Percentiles rank a stretch among this genome's conserved stretches.
These are phyloP conservation scores for Halcyon chelicuti DNA, from an alignment of 2,797 vertebrate species.

Conservation along the genomic window DNA sequence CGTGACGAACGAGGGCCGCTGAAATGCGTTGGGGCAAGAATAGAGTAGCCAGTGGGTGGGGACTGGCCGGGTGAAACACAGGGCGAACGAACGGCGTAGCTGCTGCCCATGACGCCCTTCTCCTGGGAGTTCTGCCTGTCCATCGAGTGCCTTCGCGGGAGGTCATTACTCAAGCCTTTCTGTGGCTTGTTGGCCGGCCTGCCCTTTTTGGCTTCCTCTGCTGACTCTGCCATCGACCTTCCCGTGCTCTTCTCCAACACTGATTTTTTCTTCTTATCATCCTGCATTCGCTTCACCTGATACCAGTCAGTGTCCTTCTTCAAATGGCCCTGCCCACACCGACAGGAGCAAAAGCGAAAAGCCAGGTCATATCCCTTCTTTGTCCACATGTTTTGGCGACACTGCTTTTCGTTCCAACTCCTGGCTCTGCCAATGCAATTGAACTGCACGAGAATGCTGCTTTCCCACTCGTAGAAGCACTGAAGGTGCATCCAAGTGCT, in stretches of 20 bases:
- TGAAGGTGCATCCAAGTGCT: conserved; percentile 99
- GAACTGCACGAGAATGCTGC: conserved; percentile 98
- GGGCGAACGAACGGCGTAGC: conserved; percentile 85
- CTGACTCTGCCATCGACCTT: conserved; percentile 80
- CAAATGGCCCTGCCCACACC: conserved; percentile 95
- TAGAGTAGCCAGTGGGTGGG: conserved; percentile 89
- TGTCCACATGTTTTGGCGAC: conserved; percentile 99
- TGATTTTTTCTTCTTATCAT: conserved; percentile 93
- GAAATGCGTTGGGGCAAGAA: conserved; percentile 86
- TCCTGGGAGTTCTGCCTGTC: conserved; percentile 95
- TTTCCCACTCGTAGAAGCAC: conserved; percentile 99
- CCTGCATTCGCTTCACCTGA: conserved; percentile 93
- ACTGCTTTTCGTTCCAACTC: conserved; percentile 99
- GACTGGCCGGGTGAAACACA: conserved; percentile 93
- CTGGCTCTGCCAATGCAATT: conserved; percentile 97
- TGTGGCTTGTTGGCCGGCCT: conserved; percentile 85
- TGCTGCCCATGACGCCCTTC: conserved; percentile 74
- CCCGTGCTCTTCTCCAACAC: conserved; percentile 85
- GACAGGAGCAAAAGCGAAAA: conserved; percentile 98
- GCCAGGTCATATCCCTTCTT: conserved; percentile 98
- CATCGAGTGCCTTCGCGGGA: conserved; percentile 90
- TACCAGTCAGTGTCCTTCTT: conserved; percentile 99
- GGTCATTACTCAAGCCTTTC: conserved; percentile 88
- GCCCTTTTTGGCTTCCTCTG: conserved; percentile 91
- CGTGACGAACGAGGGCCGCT: conserved; percentile 88